These are phyloP conservation scores for Papilio xuthus DNA, from an alignment of 1,140 invertebrate genomes.

Conservation along the genomic window DNA sequence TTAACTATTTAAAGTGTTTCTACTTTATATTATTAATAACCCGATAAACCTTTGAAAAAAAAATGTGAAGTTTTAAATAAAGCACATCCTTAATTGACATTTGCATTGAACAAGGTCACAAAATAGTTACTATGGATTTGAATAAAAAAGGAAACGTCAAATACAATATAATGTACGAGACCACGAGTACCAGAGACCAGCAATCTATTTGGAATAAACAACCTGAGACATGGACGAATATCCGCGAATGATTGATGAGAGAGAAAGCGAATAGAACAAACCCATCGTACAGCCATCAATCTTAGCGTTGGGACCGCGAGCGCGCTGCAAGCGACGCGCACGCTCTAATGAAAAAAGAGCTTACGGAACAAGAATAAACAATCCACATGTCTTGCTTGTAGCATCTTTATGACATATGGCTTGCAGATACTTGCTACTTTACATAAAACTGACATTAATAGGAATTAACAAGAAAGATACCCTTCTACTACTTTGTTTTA, in stretches of 20 bases:
- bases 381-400: conserved; percentile 74
- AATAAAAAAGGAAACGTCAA: neutral
- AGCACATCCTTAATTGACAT: too few relatives aligned
- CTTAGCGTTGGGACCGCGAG: conserved; percentile 64
- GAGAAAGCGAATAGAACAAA: conserved; percentile 78
- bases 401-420: conserved; percentile 73
- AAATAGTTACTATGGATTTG: neutral
- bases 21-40: too few relatives aligned
- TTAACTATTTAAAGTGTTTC: too few relatives aligned
- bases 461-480: neutral
- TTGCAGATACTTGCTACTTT: neutral
- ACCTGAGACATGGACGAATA: conserved; percentile 80
- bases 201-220: conserved; percentile 79
- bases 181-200: conserved; percentile 64
- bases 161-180: conserved; percentile 67
- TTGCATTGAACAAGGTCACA: neutral
- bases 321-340: conserved; percentile 68
- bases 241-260: conserved; percentile 80
- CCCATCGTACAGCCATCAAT: conserved; percentile 77
- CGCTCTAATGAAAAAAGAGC: conserved; percentile 79
- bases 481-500: neutral
- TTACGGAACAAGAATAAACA: conserved; percentile 77
- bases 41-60: too few relatives aligned
- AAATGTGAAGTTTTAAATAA: too few relatives aligned
- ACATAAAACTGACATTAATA: neutral